Base-by-base conservation (phyloP, 2,113 vertebrate species). In the Chascanopsetta lugubris region DNA sequence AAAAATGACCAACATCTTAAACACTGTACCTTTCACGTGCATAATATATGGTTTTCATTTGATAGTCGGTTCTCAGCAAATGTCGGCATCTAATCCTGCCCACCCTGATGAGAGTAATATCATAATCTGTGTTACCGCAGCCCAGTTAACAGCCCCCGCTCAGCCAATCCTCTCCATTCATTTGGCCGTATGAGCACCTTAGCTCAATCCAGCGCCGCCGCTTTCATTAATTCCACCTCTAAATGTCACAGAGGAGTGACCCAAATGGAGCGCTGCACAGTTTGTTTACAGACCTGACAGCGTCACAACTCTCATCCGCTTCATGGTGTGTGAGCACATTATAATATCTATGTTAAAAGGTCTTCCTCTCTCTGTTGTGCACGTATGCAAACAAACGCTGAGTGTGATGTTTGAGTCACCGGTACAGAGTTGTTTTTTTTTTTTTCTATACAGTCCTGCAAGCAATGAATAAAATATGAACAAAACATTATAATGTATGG, bases 301-400 rank as follows among this genome's bases (percentile, higher is more conserved):
- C 72, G 18, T 61, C 69, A 61, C 26, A 61, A 58, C 69, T 61
- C 73, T 79, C 63, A 67, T 68, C 80, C 70, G 55, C 50, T 75
- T 75, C 77, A 72, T 63, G 60, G 71, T 66, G 47, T 40, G 29
- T 66, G 56, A 70, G 42, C 71, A 72, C 74, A 70, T 85, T 68
- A 72, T 26, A 59, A 80, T 60, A 67, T 54, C 40, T 40, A 60
- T 72, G 78, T 73, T 79, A 69, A 82, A 85, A 80, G 58, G 77
- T 67, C 56, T 51, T 42, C 10, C 25, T 17, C 8, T 15, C 38
- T 48, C 26, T 38, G 40, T 53, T 12, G 17, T 29, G 54, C 20
- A 3, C 20, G 32, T 53, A 65, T 32, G 61, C 65, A 77, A 65
- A 64, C 46, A 70, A 51, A 60, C 32, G n/a, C 10, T n/a, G 26